Evolutionary conservation across 2,113 vertebrate species (phyloP), one percentile per base, ranked within the genome.

Genomic region (Pimephales promelas): DNA sequence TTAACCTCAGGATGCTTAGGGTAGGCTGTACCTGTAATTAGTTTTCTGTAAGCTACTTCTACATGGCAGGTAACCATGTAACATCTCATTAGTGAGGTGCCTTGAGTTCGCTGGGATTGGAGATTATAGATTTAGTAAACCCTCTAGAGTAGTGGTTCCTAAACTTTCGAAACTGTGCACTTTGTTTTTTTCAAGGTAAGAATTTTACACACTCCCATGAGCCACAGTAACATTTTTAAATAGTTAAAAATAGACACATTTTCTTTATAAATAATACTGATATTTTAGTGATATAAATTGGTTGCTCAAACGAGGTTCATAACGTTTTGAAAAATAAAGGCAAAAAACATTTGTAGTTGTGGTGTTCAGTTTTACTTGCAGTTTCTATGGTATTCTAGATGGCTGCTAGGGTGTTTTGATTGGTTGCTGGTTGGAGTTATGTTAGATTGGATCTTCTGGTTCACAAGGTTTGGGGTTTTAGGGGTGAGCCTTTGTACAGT

Each of bases 51-150:
- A 57, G 28, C 28, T 57, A 34, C 47, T 54, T 28, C 52, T 56
- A 36, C 49, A 56, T 57, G 52, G 20, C 49, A 76, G 18, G 49
- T 76, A 36, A 36, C 71, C 49, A 56, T 36, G 28, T 76, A 34
- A 57, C 52, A 57, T 76, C 74, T 76, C 31, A 76, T 76, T 76
- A 76, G 74, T 24, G 18, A 36, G 26, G 18, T 31, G 28, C n/a
- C 20, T 36, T n/a, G 18, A 76, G 31, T 34, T 9, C 8, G 36
- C 73, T 56, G 36, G 18, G 49, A 56, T 5, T 18, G 20, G 28
- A 76, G 26, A 28, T 54, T 8, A 76, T 26, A 34, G 52, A 10
- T 22, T 57, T 56, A 34, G 49, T 26, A 34, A 74, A 76, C 72
- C 5, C 72, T 47, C 47, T 24, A 10, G 40, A 75, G 45, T 16